Evolutionary conservation across 2,113 vertebrate species (phyloP).

Genomic region (Falcunculus frontatus): DNA sequence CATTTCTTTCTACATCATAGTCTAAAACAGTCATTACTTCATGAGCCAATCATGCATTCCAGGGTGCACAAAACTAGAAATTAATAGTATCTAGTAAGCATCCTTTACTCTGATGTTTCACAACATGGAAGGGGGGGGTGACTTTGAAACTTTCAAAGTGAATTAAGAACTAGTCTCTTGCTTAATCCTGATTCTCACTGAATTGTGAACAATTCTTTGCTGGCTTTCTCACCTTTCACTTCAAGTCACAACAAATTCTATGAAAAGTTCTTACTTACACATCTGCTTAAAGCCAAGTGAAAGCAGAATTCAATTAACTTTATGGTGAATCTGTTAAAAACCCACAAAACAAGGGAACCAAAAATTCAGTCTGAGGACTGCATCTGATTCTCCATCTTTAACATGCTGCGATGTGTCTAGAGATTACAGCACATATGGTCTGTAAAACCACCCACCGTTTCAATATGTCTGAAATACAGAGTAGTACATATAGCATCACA

Average conservation of each 20-base stretch:
- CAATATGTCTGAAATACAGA: not conserved
- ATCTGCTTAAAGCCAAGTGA: not conserved
- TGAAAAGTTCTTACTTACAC: not conserved
- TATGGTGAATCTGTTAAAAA: not conserved
- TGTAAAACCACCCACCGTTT: conserved; percentile 9
- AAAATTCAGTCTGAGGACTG: not conserved
- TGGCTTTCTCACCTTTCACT: not conserved
- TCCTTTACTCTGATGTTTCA: not conserved
- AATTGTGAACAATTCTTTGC: not conserved
- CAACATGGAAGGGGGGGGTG: not conserved
- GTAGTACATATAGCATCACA: not conserved
- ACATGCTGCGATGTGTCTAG: not conserved
- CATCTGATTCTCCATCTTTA: not conserved
- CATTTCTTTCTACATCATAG: not conserved
- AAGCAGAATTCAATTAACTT: not conserved
- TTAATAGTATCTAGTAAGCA: not conserved
- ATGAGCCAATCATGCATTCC: not conserved
- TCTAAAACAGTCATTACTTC: not conserved
- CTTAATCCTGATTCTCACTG: not conserved
- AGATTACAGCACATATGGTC: conserved; percentile 19
- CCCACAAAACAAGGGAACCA: not conserved
- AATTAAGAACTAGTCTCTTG: not conserved
- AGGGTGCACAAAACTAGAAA: not conserved
- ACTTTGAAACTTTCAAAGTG: not conserved
- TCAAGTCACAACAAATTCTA: not conserved